Percentiles rank a stretch among this genome's conserved stretches.
phyloP scores from a whole-genome alignment of 2,888 invertebrate species.

The Strigamia maritima region DNA sequence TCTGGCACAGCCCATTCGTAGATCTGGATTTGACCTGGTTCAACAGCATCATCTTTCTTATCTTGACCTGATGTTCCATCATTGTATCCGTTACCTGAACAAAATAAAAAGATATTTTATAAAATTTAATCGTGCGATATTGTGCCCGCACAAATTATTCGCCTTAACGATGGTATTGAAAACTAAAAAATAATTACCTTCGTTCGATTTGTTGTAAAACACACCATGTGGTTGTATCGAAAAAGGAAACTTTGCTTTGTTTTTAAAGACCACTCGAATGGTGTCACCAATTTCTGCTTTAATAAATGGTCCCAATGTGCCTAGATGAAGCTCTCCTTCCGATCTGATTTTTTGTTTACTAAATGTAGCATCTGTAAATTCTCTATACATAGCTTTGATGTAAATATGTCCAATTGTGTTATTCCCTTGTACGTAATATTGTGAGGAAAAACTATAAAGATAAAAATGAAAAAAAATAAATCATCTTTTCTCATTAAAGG shows the following conservation, averaged over 20 bases:
- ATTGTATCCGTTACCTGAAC: neutral
- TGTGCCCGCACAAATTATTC: no score
- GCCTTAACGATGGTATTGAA: no score
- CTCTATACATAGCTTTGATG: slow-evolving; percentile 43
- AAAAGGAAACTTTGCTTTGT: slow-evolving; percentile 42
- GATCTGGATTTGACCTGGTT: slow-evolving; percentile 39
- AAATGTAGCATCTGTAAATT: slow-evolving; percentile 44
- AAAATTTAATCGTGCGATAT: no score
- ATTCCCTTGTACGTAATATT: neutral
- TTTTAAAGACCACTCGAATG: slow-evolving; percentile 43
- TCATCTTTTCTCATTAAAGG: no score
- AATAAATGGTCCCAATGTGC: slow-evolving; percentile 47
- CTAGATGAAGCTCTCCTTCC: slow-evolving; percentile 40
- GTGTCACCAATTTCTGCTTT: slow-evolving; percentile 48
- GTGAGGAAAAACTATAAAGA: slow-evolving; percentile 10
- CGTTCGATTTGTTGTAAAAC: neutral
- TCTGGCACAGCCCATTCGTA: slow-evolving; percentile 43
- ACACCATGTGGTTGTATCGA: slow-evolving; percentile 25
- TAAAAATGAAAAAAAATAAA: neutral
- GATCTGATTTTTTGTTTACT: slow-evolving; percentile 39
- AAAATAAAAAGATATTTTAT: no score
- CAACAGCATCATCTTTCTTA: slow-evolving; percentile 39
- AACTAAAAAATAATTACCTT: neutral
- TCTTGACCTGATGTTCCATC: neutral
- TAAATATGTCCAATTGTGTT: slow-evolving; percentile 43